Evolutionary conservation across 1,140 invertebrate genomes (phyloP), one percentile per base, ranked within the genome.

Genomic region (Drosophila sp.): DNA sequence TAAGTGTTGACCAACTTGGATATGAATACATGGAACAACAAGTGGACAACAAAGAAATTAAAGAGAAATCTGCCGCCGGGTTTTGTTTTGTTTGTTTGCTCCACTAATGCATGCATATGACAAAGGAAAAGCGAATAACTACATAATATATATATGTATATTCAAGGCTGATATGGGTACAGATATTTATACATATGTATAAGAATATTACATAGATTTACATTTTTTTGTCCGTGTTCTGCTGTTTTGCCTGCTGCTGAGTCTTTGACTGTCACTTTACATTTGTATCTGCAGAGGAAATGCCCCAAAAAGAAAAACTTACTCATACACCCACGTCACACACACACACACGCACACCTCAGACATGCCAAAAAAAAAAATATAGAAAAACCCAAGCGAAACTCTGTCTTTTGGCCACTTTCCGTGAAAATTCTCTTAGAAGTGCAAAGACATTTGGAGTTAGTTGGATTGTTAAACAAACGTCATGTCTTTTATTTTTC

Each of bases 1-100:
- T 55, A 80, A 73, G 66, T 76, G 73, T 55, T 50, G 68, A 55
- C 66, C 75, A 76, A 63, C 74, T 27, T 3, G 27, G 2, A 50
- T 1, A 8, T 27, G 35, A 38, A 17, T 8, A 50, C 7, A 27
- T 50, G 44, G 67, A 79, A 71, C 71, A 63, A 62, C n/a, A 30
- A 68, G 38, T 30, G n/a, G 60, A 41, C 41, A 11, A 40, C 27
- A 58, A 55, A 47, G 27, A 66, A 70, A 70, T 82, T 76, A 72
- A 70, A 65, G 60, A 40, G 50, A 72, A 57, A 60, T 32, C 57
- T 60, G 23, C 40, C 38, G n/a, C 32, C 60, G 41, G 41, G 4
- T 32, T 17, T 38, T 17, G 17, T 17, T 17, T 17, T 17, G 17
- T 44, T 40, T 40, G 56, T 64, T 65, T 61, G 60, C 32, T 60